A percentile compares a stretch with the other conserved stretches of the same genome.
Evolutionary conservation across 1,140 invertebrate species (phyloP).

Genomic region (Pseudomyrmex gracilis): DNA sequence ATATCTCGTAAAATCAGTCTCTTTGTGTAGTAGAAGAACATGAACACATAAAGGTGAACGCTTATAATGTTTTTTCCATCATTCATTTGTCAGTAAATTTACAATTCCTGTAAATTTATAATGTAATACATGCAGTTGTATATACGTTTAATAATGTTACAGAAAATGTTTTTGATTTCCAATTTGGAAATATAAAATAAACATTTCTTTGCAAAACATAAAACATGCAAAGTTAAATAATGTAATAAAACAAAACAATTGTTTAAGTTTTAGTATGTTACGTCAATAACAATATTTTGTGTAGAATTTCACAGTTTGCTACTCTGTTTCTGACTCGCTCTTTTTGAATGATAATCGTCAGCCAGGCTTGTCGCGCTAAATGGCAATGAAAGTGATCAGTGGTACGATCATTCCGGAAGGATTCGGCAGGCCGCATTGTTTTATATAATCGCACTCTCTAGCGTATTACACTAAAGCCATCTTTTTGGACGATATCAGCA

Average conservation of each 20-base stretch:
- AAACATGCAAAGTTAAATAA: no score
- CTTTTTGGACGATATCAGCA: conserved; percentile 64
- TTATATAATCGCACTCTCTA: conserved; percentile 64
- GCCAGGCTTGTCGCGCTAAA: conserved; percentile 32
- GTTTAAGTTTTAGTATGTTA: no score
- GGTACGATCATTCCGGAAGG: background rate
- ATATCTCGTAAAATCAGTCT: background rate
- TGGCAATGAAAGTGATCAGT: conserved; percentile 30
- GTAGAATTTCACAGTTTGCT: background rate
- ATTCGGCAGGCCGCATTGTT: conserved; percentile 63
- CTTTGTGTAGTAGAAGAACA: background rate
- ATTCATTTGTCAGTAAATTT: background rate
- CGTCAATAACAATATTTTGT: background rate
- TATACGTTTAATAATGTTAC: no score
- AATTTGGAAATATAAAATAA: no score
- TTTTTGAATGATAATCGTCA: conserved; percentile 63
- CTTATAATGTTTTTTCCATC: background rate
- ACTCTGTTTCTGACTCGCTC: conserved; percentile 33
- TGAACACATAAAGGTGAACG: background rate
- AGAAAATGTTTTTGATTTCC: no score
- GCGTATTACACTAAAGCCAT: conserved; percentile 62
- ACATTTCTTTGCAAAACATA: no score
- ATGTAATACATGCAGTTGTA: background rate
- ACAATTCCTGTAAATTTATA: no score
- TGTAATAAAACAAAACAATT: no score